Evolutionary conservation across 1,140 invertebrate genomes (phyloP).

Genomic region (Uloborus diversus): DNA sequence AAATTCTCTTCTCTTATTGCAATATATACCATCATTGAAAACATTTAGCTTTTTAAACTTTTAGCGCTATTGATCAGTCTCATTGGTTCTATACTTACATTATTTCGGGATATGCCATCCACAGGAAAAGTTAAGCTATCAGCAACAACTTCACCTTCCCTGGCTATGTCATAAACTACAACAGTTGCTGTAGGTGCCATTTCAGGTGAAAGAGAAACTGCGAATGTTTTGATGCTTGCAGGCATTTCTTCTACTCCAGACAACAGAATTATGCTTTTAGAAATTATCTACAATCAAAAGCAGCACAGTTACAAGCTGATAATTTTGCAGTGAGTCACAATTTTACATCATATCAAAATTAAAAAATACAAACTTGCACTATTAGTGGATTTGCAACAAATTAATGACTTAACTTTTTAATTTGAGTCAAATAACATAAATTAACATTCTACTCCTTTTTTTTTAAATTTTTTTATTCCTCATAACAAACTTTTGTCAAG

Average conservation of each 20-base stretch:
- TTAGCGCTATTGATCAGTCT: too few species aligned
- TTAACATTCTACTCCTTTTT: too few species aligned
- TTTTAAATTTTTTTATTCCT: too few species aligned
- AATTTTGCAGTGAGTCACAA: not conserved
- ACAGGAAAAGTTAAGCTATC: slow-evolving; percentile 95
- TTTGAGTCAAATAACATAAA: too few species aligned
- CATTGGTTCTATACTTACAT: too few species aligned
- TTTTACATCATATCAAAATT: not conserved
- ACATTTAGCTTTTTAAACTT: too few species aligned
- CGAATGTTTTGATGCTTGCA: slow-evolving; percentile 79
- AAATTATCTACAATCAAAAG: slow-evolving; percentile 68
- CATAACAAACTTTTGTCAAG: too few species aligned
- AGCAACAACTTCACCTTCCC: slow-evolving; percentile 84
- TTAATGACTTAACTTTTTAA: not conserved
- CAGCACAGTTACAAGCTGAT: not conserved
- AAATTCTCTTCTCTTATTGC: too few species aligned
- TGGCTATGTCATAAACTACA: slow-evolving; percentile 86
- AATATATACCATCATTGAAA: too few species aligned
- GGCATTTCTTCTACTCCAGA: slow-evolving; percentile 64
- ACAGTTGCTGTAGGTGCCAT: slow-evolving; percentile 93
- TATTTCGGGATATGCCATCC: slow-evolving; percentile 91
- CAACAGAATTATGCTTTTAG: slow-evolving; percentile 75
- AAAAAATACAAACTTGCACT: not conserved
- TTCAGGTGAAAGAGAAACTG: slow-evolving; percentile 86
- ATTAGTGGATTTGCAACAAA: not conserved